Evolutionary conservation across 2,113 vertebrate species (phyloP).

Genomic region (Chascanopsetta lugubris): DNA sequence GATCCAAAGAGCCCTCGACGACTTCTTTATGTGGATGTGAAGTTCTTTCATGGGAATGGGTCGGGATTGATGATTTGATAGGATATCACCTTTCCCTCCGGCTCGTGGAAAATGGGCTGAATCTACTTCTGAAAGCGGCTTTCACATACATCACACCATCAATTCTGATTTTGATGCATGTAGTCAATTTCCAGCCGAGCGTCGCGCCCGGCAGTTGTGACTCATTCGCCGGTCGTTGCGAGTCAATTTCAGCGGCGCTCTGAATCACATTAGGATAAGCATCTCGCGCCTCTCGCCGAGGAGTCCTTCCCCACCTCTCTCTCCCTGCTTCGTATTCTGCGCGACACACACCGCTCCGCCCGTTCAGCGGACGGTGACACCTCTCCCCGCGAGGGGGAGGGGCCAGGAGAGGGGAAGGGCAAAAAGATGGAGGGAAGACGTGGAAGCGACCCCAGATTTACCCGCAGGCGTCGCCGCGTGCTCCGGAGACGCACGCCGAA

Average conservation of each 20-base stretch:
- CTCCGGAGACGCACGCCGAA: conserved; percentile 13
- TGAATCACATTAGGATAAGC: conserved; percentile 72
- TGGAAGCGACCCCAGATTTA: conserved; percentile 52
- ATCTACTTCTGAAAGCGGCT: conserved; percentile 8
- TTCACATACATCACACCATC: conserved; percentile 11
- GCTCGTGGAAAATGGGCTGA: conserved; percentile 5
- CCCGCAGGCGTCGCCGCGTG: conserved; percentile 24
- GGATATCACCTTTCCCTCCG: conserved; percentile 1
- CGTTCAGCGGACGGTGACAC: conserved; percentile 50
- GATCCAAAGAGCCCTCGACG: neutral
- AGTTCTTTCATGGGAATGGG: neutral
- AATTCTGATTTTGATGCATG: conserved; percentile 40
- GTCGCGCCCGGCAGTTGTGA: conserved; percentile 32
- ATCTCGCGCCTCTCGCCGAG: conserved; percentile 47
- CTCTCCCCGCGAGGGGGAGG: conserved; percentile 24
- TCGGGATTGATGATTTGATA: neutral
- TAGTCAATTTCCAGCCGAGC: conserved; percentile 37
- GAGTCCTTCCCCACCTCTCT: conserved; percentile 36
- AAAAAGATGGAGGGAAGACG: conserved; percentile 18
- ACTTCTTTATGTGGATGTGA: neutral
- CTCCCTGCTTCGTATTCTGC: conserved; percentile 58
- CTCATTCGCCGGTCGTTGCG: conserved; percentile 49
- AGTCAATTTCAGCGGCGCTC: conserved; percentile 65
- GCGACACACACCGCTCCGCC: conserved; percentile 11
- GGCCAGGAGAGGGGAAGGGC: conserved; percentile 17